Conservation (phyloP, 2,888 invertebrate genomes). For the Apocheima hispidaria region DNA sequence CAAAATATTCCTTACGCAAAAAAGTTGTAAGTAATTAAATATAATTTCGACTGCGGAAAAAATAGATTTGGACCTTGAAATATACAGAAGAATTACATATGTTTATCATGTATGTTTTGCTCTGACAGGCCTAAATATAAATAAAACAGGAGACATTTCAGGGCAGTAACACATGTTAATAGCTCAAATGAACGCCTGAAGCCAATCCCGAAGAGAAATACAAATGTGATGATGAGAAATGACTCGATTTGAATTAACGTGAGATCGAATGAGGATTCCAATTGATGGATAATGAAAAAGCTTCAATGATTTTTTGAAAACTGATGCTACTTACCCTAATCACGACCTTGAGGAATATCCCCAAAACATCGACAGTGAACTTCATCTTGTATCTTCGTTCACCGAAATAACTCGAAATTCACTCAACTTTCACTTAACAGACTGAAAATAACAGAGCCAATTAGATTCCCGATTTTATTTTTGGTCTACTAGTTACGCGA, state of each 20-base stretch:
- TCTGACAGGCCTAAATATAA: background rate
- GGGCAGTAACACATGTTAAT: background rate
- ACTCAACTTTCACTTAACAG: constrained; percentile 70
- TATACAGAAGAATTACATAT: too few relatives aligned
- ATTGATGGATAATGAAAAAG: constrained; percentile 10
- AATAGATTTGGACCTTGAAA: too few relatives aligned
- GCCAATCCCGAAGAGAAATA: background rate
- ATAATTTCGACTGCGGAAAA: too few relatives aligned
- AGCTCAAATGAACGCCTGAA: background rate
- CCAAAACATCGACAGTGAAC: constrained; percentile 82
- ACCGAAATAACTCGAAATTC: constrained; percentile 56
- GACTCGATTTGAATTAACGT: background rate
- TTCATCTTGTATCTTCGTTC: constrained; percentile 70
- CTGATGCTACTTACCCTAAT: constrained; percentile 74
- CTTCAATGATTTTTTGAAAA: background rate
- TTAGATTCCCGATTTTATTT: constrained; percentile 47
- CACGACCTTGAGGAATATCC: constrained; percentile 83
- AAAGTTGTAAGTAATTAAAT: too few relatives aligned
- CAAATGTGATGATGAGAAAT: background rate
- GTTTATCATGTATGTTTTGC: too few relatives aligned
- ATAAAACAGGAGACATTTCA: background rate
- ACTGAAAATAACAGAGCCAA: constrained; percentile 67
- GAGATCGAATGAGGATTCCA: background rate
- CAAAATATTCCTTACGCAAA: too few relatives aligned
- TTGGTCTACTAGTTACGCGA: constrained; percentile 48